Conservation (phyloP, 2,113 vertebrate genomes). For the Poeciliopsis retropinna region DNA sequence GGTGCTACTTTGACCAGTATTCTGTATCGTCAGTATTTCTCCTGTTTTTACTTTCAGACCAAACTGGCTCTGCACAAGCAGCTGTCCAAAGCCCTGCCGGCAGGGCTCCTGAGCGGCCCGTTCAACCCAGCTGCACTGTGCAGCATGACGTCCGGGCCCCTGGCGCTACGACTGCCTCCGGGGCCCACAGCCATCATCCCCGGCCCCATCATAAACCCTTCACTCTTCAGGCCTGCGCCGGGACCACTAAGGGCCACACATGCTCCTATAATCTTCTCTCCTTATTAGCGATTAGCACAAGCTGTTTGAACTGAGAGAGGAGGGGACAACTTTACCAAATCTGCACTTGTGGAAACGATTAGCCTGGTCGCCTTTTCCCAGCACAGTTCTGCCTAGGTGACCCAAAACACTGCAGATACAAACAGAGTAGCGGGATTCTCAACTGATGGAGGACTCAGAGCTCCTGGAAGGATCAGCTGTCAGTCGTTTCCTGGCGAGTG, state of each 20-base stretch:
- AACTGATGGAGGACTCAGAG: conserved; percentile 34
- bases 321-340: conserved; percentile 21
- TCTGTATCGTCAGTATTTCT: conserved; percentile 1
- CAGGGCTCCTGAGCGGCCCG: conserved; percentile 87
- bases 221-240: conserved; percentile 88
- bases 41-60: conserved; percentile 78
- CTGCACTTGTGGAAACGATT: conserved; percentile 9
- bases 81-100: conserved; percentile 89
- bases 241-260: conserved; percentile 86
- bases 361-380: conserved; percentile 9
- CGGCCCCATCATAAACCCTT: conserved; percentile 87
- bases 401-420: conserved; percentile 30
- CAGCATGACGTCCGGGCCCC: conserved; percentile 82
- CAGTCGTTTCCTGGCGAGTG: conserved; percentile 51
- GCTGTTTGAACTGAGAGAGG: conserved; percentile 1
- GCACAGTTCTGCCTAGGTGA: conserved; percentile 19
- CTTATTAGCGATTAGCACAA: conserved; percentile 80
- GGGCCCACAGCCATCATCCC: conserved; percentile 85
- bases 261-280: conserved; percentile 89
- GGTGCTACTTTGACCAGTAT: not conserved
- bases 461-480: conserved; percentile 47
- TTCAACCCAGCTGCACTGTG: conserved; percentile 86
- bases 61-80: conserved; percentile 95
- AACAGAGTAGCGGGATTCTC: conserved; percentile 13
- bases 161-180: conserved; percentile 83